These are phyloP conservation scores for Apeltes quadracus DNA, from an alignment of 2,113 vertebrate genomes.

Conservation along the genomic window DNA sequence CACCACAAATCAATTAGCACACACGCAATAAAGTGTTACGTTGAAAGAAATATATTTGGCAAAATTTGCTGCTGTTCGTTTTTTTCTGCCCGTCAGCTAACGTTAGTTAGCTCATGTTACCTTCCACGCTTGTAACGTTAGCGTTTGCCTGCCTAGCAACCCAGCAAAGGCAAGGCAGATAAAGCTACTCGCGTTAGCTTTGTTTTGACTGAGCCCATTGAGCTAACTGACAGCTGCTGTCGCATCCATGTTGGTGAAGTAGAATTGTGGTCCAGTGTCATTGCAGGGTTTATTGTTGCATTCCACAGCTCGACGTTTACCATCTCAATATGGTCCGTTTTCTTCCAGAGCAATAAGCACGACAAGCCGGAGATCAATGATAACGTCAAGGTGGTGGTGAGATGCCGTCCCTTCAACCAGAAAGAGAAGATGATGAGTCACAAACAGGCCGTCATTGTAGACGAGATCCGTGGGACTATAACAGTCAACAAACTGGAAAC, in stretches of 20 bases:
- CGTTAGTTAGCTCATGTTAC: not conserved
- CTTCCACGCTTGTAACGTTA: not conserved
- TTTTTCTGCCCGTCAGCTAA: not conserved
- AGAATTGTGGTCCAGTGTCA: not conserved
- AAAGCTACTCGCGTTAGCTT: not conserved
- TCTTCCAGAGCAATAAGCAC: slow-evolving; percentile 84
- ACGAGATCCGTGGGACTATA: slow-evolving; percentile 95
- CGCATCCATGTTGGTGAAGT: not conserved
- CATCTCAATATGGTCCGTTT: not conserved
- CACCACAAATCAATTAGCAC: not conserved
- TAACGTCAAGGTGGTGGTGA: slow-evolving; percentile 96
- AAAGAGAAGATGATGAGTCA: slow-evolving; percentile 89
- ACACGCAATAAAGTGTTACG: not conserved
- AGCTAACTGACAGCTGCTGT: not conserved
- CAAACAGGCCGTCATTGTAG: slow-evolving; percentile 89
- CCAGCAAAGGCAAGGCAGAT: not conserved
- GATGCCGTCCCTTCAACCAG: slow-evolving; percentile 95
- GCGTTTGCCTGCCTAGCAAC: slow-evolving; percentile 38
- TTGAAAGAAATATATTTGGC: not conserved
- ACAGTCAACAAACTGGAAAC: slow-evolving; percentile 93
- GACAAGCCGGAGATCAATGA: slow-evolving; percentile 90
- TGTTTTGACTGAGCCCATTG: not conserved
- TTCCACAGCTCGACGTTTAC: not conserved
- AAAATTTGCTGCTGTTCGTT: not conserved
- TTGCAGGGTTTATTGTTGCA: not conserved